Conservation (phyloP, 2,888 invertebrate species). For the Hylaea fasciaria region DNA sequence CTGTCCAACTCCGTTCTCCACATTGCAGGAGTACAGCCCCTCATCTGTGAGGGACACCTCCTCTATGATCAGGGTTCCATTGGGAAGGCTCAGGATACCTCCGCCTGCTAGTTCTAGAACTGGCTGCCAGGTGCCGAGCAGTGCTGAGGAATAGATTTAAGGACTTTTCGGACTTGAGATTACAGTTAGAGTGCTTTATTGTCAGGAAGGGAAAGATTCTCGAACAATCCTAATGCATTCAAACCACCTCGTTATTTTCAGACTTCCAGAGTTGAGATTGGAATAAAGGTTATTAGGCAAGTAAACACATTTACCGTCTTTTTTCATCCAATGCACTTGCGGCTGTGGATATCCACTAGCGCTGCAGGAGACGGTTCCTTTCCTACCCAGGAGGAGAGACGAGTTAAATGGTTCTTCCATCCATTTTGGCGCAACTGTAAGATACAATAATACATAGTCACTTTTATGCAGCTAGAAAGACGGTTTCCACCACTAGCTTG, state of each 20-base stretch:
- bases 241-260: too few species aligned
- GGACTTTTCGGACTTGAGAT: too few species aligned
- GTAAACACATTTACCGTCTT: conserved; percentile 87
- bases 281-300: too few species aligned
- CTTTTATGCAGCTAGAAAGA: too few species aligned
- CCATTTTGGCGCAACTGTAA: conserved; percentile 91
- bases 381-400: conserved; percentile 89
- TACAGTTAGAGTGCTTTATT: too few species aligned
- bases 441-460: background rate
- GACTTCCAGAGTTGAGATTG: too few species aligned
- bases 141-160: conserved; percentile 50
- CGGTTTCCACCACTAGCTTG: too few species aligned
- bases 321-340: conserved; percentile 90
- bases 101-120: conserved; percentile 79
- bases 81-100: conserved; percentile 77
- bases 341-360: conserved; percentile 93
- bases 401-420: conserved; percentile 89
- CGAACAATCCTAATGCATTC: too few species aligned
- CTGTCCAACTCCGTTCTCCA: conserved; percentile 81
- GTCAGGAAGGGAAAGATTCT: too few species aligned
- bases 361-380: conserved; percentile 89
- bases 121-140: conserved; percentile 80
- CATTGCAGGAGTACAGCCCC: conserved; percentile 80
- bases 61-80: conserved; percentile 77
- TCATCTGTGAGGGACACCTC: conserved; percentile 78